Evolutionary conservation across 1,140 invertebrate genomes (phyloP), one percentile per base, ranked within the genome.

Genomic region (Drosophila lacertosa): DNA sequence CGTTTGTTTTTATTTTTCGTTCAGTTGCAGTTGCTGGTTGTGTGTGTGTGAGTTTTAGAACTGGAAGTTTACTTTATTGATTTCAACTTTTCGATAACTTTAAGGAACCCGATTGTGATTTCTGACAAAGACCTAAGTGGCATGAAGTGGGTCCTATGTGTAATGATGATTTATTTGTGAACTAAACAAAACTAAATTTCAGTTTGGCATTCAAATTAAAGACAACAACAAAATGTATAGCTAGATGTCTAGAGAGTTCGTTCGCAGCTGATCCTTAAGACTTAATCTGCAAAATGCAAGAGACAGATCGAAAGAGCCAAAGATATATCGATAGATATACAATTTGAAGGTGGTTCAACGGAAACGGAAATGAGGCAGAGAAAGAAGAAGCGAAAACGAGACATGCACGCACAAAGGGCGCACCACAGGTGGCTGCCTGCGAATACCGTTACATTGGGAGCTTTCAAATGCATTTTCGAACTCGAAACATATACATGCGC

Each of bases 231-330:
- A 40, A 26, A 26, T n/a, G 32, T 16, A 20, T 32, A n/a, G 32
- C 40, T 53, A 22, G 40, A 42, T 62, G 15, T 16, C 5, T 69
- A 32, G 9, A 51, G n/a, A 60, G 39, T 80, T 80, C 77, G 77
- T 79, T 79, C 77, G 74, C 33, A 69, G 64, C 65, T 55, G 42
- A 75, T 78, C 72, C 78, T 81, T 81, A 78, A 75, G 42, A 72
- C 47, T 66, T 67, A 67, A 69, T 75, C 72, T 79, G 66, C 63
- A 78, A 67, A 47, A 48, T 47, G 51, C 32, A 37, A 71, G 15
- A 59, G 29, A 59, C 53, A 9, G 26, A 51, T 5, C 29, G 37
- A 54, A 20, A 32, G 47, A 63, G 24, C 10, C 15, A 44, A 7
- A 53, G 22, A 44, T 44, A n/a, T 16, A 26, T 40, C 59, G 20